A percentile compares a stretch with the other conserved stretches of the same genome.
Conservation (phyloP, 2,797 vertebrate genomes). For the Numenius phaeopus region DNA sequence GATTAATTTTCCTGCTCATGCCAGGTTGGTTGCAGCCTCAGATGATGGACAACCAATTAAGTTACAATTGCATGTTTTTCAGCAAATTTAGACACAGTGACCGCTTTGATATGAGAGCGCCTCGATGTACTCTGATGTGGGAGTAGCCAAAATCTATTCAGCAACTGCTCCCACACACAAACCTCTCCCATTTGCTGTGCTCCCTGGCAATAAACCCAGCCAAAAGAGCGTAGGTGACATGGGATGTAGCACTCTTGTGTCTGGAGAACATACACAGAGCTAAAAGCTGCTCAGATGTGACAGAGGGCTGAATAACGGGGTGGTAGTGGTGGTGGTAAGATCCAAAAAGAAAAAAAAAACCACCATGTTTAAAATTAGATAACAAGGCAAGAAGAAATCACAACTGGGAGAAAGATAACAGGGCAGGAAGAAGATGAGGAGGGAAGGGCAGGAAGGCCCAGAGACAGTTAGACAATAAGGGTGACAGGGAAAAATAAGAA, state of each 20-base stretch:
- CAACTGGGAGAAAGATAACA: background rate
- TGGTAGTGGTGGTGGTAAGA: background rate
- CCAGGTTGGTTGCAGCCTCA: background rate
- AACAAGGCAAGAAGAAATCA: background rate
- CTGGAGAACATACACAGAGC: rapidly evolving
- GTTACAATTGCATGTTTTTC: background rate
- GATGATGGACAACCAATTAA: background rate
- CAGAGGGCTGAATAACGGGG: background rate
- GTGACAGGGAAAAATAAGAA: background rate
- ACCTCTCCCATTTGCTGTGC: background rate
- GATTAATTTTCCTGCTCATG: background rate
- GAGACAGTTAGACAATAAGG: background rate
- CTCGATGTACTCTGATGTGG: background rate
- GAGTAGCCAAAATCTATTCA: background rate
- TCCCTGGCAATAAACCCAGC: background rate
- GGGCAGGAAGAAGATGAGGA: background rate
- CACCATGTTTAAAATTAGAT: background rate
- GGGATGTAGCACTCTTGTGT: background rate
- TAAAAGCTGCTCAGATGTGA: background rate
- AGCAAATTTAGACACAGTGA: background rate
- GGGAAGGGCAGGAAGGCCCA: background rate
- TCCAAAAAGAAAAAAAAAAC: background rate
- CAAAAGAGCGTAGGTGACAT: background rate
- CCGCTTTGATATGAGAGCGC: background rate
- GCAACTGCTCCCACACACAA: background rate